Evolutionary conservation across 2,797 vertebrate species (phyloP).

Genomic region (Tragelaphus eurycerus): DNA sequence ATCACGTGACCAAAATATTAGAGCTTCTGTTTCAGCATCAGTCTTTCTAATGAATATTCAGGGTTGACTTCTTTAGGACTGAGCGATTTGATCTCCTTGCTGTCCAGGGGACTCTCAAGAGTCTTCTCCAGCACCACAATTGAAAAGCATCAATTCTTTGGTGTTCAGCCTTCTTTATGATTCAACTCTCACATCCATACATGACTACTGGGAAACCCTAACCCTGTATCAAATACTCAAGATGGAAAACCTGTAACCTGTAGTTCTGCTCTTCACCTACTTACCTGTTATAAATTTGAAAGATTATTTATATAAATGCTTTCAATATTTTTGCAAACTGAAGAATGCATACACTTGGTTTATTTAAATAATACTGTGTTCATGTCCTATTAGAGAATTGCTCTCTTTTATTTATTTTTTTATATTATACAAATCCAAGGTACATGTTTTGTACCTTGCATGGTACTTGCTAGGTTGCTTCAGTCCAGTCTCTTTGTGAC

Average conservation of each 20-base stretch:
- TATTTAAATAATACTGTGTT: background rate
- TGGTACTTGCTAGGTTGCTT: background rate
- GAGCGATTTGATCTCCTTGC: background rate
- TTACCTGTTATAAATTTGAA: background rate
- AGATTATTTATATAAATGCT: background rate
- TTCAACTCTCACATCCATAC: background rate
- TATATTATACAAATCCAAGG: background rate
- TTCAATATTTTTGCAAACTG: background rate
- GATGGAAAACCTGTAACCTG: background rate
- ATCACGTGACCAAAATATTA: background rate
- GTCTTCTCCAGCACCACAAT: background rate
- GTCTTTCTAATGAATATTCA: background rate
- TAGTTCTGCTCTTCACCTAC: background rate
- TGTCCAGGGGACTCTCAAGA: background rate
- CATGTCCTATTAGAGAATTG: background rate
- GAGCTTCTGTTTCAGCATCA: background rate
- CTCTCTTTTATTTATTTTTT: background rate
- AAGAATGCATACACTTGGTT: background rate
- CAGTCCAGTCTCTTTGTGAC: background rate
- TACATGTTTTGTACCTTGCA: background rate
- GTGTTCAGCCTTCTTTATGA: background rate
- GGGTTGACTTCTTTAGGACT: background rate
- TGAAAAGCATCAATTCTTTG: background rate
- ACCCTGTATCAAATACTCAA: background rate
- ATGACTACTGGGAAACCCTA: background rate